Evolutionary conservation across 2,113 vertebrate species (phyloP).

Genomic region (Narcine bancroftii): DNA sequence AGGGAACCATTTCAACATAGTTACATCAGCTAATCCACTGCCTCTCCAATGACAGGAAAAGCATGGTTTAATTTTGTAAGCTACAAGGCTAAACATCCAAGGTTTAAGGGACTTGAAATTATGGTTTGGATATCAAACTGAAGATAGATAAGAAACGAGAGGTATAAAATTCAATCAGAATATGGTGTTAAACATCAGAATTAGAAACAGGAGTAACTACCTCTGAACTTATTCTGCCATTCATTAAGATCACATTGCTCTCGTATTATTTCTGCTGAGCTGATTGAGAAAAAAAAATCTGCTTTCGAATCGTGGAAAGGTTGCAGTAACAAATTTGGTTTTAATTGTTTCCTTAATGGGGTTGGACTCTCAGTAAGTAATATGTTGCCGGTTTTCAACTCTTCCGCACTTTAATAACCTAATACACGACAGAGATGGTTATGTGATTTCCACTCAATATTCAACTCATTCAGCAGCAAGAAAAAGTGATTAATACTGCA

Average conservation of each 20-base stretch:
- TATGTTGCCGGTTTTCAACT: background rate
- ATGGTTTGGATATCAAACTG: background rate
- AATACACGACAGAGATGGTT: background rate
- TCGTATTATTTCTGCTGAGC: background rate
- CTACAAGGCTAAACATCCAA: background rate
- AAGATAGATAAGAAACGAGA: background rate
- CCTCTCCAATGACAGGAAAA: background rate
- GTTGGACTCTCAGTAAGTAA: background rate
- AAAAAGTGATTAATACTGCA: background rate
- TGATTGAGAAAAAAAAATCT: background rate
- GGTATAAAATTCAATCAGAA: background rate
- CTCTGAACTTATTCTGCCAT: too few relatives aligned
- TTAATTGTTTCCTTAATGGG: background rate
- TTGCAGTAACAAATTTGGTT: background rate
- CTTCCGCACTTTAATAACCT: background rate
- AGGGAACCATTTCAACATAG: background rate
- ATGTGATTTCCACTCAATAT: background rate
- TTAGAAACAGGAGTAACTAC: too few relatives aligned
- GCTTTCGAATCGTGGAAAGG: background rate
- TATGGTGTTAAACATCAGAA: background rate
- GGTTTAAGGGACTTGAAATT: background rate
- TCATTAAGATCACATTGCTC: too few relatives aligned
- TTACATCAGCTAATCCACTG: background rate
- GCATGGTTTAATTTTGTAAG: background rate
- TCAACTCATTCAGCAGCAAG: background rate